These are phyloP conservation scores for Acanthacorydalis orientalis DNA, from an alignment of 2,888 invertebrate genomes.

Conservation along the genomic window DNA sequence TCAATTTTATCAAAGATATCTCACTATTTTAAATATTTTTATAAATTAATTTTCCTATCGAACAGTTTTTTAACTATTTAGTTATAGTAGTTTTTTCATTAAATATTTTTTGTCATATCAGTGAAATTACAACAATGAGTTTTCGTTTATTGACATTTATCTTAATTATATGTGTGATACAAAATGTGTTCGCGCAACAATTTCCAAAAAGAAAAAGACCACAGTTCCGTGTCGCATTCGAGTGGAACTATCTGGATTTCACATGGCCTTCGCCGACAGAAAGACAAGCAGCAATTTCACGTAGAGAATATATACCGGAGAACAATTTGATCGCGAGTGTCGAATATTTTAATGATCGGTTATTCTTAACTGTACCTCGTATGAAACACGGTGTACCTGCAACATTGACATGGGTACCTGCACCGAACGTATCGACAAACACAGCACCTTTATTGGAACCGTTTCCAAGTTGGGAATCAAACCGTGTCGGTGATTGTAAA, in stretches of 20 bases:
- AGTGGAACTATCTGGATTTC: conserved; percentile 56
- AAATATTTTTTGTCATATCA: too few species aligned
- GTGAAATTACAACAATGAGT: too few species aligned
- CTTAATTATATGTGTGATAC: too few species aligned
- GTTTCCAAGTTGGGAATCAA: conserved; percentile 56
- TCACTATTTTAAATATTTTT: too few species aligned
- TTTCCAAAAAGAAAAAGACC: conserved; percentile 9
- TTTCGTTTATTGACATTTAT: too few species aligned
- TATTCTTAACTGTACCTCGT: conserved; percentile 52
- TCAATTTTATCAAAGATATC: too few species aligned
- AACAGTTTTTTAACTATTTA: too few species aligned
- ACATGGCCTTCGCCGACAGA: conserved; percentile 43
- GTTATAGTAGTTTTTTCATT: too few species aligned
- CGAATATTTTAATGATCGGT: conserved; percentile 45
- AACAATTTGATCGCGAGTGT: conserved; percentile 53
- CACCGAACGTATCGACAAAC: conserved; percentile 25
- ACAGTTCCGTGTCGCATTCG: conserved; percentile 51
- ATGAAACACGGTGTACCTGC: conserved; percentile 55
- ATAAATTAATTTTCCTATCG: too few species aligned
- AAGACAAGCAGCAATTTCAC: conserved; percentile 33
- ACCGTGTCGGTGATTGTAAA: conserved; percentile 44
- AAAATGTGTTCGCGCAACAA: too few species aligned
- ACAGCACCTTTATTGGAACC: conserved; percentile 44
- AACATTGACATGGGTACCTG: conserved; percentile 42
- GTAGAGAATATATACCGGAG: conserved; percentile 42